phyloP scores from a whole-genome alignment of 2,888 invertebrate genomes.

The Phortica magna region DNA sequence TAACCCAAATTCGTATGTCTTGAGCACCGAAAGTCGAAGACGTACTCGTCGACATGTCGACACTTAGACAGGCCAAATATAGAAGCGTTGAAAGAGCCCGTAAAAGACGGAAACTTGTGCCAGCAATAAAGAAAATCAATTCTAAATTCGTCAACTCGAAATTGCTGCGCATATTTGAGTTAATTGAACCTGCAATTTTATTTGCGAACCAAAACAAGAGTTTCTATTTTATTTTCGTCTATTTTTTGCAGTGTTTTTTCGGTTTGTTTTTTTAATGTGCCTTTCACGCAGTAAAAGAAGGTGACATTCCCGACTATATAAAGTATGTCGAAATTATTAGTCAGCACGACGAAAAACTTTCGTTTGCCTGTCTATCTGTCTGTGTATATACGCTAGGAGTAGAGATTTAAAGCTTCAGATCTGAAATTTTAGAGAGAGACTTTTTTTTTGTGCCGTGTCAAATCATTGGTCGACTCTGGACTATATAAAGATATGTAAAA shows the following conservation, averaged over 20 bases:
- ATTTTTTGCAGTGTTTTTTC: background rate
- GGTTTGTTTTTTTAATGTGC: background rate
- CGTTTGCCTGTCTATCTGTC: too few species aligned
- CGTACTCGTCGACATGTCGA: background rate
- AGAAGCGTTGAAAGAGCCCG: background rate
- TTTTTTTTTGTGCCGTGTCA: too few species aligned
- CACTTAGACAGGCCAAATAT: background rate
- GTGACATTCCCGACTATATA: too few species aligned
- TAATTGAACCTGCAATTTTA: slow-evolving; percentile 25
- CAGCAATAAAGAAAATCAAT: slow-evolving; percentile 19
- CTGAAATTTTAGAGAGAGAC: too few species aligned
- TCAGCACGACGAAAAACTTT: too few species aligned
- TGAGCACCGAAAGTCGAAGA: background rate
- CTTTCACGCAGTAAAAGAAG: too few species aligned
- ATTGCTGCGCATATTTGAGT: slow-evolving; percentile 21
- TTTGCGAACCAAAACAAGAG: background rate
- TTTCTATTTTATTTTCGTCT: background rate
- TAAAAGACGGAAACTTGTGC: background rate
- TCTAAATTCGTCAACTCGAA: slow-evolving; percentile 20
- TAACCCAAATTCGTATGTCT: slow-evolving; percentile 14
- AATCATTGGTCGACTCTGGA: too few species aligned
- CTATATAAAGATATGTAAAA: too few species aligned
- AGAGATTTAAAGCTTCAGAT: too few species aligned
- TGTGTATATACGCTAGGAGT: too few species aligned
- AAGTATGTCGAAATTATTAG: too few species aligned